Evolutionary conservation across 2,888 invertebrate genomes (phyloP).

Genomic region (Agrochola circellaris): DNA sequence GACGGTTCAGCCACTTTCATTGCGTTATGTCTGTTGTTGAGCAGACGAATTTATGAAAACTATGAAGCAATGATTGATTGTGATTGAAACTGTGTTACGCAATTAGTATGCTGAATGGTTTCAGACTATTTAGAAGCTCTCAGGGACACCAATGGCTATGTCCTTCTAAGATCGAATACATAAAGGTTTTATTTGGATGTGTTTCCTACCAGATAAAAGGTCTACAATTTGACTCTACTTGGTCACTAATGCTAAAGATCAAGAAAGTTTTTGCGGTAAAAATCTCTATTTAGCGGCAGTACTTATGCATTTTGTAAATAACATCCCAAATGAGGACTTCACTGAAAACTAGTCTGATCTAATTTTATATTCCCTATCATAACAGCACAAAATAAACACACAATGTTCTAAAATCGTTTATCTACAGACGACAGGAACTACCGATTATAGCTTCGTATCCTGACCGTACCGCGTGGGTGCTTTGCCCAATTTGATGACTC

Average conservation of each 20-base stretch:
- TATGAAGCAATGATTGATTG: no score
- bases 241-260: no score
- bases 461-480: slow-evolving; percentile 52
- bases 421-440: slow-evolving; percentile 53
- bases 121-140: background rate
- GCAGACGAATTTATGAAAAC: no score
- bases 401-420: slow-evolving; percentile 42
- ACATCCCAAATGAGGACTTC: background rate
- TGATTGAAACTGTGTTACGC: no score
- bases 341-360: background rate
- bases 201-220: background rate
- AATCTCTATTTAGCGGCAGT: no score
- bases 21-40: no score
- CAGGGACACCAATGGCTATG: background rate
- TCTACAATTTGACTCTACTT: no score
- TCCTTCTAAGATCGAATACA: no score
- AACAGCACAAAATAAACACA: slow-evolving; percentile 16
- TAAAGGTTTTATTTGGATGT: background rate
- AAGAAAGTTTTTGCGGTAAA: no score
- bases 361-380: slow-evolving; percentile 14
- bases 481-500: slow-evolving; percentile 52
- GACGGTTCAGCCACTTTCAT: no score
- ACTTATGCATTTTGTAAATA: background rate
- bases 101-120: background rate
- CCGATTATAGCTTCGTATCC: slow-evolving; percentile 48